A percentile compares a stretch with the other conserved stretches of the same genome.
Conservation (phyloP, 1,140 invertebrate genomes). For the Riptortus pedestris region DNA sequence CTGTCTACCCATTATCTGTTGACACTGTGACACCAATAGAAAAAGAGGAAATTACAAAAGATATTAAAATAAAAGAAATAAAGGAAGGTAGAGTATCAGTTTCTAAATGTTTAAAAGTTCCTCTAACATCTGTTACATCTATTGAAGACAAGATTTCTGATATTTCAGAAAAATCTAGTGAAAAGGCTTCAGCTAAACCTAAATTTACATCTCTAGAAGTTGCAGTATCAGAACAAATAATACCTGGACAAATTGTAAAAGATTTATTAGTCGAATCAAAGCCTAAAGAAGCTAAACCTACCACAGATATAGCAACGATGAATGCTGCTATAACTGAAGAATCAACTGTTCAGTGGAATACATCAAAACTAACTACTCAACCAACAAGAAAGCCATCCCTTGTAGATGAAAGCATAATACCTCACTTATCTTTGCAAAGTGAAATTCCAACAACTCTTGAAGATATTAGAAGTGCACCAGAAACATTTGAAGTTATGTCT, state of each 20-base stretch:
- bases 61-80: neutral
- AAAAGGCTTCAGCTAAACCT: conserved; percentile 20
- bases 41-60: neutral
- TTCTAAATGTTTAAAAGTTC: conserved; percentile 17
- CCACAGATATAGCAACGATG: conserved; percentile 14
- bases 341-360: conserved; percentile 15
- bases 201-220: conserved; percentile 25
- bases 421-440: conserved; percentile 18
- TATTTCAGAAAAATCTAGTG: neutral
- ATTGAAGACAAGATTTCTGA: conserved; percentile 18
- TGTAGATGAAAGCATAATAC: conserved; percentile 22
- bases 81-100: neutral
- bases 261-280: neutral
- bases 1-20: neutral
- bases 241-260: conserved; percentile 5
- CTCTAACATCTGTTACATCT: conserved; percentile 14
- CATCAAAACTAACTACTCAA: conserved; percentile 15
- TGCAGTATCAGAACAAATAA: conserved; percentile 18
- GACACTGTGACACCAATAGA: conserved; percentile 18
- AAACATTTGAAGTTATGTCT: neutral
- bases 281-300: neutral
- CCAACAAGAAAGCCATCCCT: conserved; percentile 9
- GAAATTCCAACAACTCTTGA: conserved; percentile 22
- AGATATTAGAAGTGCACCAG: neutral
- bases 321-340: conserved; percentile 26